phyloP scores from a whole-genome alignment of 2,113 vertebrate genomes.

The Hemibagrus wyckioides region DNA sequence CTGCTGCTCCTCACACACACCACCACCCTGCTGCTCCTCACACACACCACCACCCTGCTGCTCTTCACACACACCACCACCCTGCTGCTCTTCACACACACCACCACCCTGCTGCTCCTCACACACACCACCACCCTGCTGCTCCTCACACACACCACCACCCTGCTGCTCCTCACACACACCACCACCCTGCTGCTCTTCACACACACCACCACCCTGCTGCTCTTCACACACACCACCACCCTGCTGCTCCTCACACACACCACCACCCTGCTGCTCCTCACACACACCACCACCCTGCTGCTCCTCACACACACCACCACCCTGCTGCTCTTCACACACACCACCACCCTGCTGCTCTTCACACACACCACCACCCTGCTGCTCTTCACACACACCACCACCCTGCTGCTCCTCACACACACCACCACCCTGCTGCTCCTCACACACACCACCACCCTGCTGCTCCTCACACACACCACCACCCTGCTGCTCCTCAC shows the following conservation, averaged over 20 bases:
- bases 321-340: slow-evolving; percentile 61
- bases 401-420: slow-evolving; percentile 63
- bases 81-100: slow-evolving; percentile 58
- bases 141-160: slow-evolving; percentile 58
- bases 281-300: slow-evolving; percentile 48
- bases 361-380: slow-evolving; percentile 58
- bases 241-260: no score
- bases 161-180: no score
- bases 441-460: slow-evolving; percentile 61
- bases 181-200: no score
- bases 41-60: slow-evolving; percentile 39
- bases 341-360: no score
- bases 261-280: slow-evolving; percentile 63
- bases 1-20: no score
- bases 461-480: no score
- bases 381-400: slow-evolving; percentile 60
- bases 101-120: no score
- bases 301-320: slow-evolving; percentile 71
- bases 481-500: slow-evolving; percentile 64
- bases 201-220: no score
- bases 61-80: slow-evolving; percentile 68
- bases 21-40: slow-evolving; percentile 65
- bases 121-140: slow-evolving; percentile 58
- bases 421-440: slow-evolving; percentile 71
- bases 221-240: slow-evolving; percentile 62